Conservation (phyloP, 2,797 vertebrate species). For the Avahi laniger region DNA sequence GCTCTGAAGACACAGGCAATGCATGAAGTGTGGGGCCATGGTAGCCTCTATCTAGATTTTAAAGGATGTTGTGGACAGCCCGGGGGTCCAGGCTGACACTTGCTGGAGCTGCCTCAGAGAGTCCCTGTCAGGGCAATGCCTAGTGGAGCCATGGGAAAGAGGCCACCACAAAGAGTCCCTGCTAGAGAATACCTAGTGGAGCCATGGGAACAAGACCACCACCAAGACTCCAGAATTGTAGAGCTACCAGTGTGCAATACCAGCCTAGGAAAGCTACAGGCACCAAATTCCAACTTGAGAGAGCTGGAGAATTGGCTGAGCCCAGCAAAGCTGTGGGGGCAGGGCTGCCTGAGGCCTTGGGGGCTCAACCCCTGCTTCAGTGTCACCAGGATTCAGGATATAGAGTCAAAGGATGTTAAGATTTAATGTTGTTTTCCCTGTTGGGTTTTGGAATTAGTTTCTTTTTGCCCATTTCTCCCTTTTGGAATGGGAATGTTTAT, state of each 20-base stretch:
- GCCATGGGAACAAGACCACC: neutral
- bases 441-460: neutral
- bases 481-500: neutral
- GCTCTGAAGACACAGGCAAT: neutral
- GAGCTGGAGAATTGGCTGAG: neutral
- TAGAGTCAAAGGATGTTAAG: neutral
- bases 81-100: neutral
- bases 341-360: neutral
- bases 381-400: neutral
- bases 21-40: neutral
- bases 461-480: neutral
- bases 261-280: neutral
- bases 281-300: neutral
- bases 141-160: neutral
- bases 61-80: neutral
- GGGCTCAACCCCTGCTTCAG: neutral
- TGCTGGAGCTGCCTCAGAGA: neutral
- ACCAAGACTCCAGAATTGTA: neutral
- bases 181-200: neutral
- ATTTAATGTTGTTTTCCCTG: neutral
- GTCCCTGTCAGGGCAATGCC: neutral
- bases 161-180: neutral
- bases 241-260: neutral
- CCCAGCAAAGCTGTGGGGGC: neutral
- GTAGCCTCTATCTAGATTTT: neutral